phyloP scores from a whole-genome alignment of 2,113 vertebrate genomes.

The Hemiscyllium ocellatum region DNA sequence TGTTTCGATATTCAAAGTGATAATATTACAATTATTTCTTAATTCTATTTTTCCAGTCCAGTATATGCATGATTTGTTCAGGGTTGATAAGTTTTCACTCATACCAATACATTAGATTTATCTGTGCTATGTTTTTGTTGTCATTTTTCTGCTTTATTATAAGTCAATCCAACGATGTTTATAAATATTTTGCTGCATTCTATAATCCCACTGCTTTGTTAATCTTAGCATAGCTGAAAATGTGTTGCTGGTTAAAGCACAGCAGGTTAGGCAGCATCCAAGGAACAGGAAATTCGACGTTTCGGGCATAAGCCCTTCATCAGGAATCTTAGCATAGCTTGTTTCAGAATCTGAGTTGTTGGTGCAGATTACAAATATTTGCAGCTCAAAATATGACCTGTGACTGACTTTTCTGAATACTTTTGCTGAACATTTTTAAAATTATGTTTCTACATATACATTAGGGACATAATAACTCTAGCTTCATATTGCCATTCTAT shows the following conservation, averaged over 20 bases:
- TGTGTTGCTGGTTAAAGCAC: too few relatives aligned
- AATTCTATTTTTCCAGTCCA: not conserved
- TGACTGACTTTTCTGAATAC: not conserved
- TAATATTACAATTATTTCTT: not conserved
- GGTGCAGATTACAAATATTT: not conserved
- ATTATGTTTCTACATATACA: not conserved
- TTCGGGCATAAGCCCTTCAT: too few relatives aligned
- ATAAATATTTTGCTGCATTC: not conserved
- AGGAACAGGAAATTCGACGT: too few relatives aligned
- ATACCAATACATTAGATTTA: not conserved
- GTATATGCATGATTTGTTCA: not conserved
- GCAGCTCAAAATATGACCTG: not conserved
- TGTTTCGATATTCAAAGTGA: not conserved
- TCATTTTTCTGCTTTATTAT: not conserved
- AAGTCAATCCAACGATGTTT: not conserved
- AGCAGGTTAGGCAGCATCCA: too few relatives aligned
- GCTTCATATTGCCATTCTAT: not conserved
- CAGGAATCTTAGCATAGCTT: too few relatives aligned
- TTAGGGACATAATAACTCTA: not conserved
- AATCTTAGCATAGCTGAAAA: too few relatives aligned
- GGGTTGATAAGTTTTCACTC: not conserved
- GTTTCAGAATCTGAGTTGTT: not conserved
- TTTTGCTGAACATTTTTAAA: not conserved
- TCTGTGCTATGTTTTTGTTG: not conserved
- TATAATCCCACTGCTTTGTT: not conserved